Evolutionary conservation across 2,888 invertebrate species (phyloP), one percentile per base, ranked within the genome.

Genomic region (Lydus trimaculatus): DNA sequence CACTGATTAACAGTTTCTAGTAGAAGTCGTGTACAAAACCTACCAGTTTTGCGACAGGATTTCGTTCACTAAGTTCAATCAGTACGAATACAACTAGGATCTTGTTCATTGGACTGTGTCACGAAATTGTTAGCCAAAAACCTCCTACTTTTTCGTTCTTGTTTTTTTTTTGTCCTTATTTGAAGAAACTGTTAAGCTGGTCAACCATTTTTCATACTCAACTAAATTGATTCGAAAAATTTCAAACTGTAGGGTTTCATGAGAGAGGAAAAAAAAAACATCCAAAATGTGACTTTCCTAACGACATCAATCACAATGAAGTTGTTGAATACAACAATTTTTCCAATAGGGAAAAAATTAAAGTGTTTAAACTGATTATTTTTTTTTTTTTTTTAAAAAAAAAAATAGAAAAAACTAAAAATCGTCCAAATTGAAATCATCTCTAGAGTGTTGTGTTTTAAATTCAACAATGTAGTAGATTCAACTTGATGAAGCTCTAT

Each of bases 31-130:
- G 39, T 63, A 71, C 75, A 78, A 77, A 77, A 77, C 75, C 74
- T 75, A 66, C 64, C 70, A 62, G 73, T 71, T 72, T 67, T 71
- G 72, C 70, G 74, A 74, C 73, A 74, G 72, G 75, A 75, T 76
- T 75, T 77, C 77, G 76, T 75, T 72, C 70, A 72, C 74, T 67
- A 72, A n/a, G 74, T 75, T 75, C 78, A 79, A 78, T 78, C 78
- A 78, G 76, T 73, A 74, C 66, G 73, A 76, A 71, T 75, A 76
- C 76, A 75, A 75, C 75, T 25, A 66, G 70, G 67, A 68, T 71
- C 66, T 72, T 74, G 75, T 78, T 78, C 78, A 75, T 75, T 76
- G 72, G 76, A 79, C 77, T 77, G 72, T 73, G 75, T 76, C 75
- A 74, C 75, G 74, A 67, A 77, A 78, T 76, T 79, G 75, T 76